Conservation (phyloP, 2,113 vertebrate species). For the Nesogale talazaci region DNA sequence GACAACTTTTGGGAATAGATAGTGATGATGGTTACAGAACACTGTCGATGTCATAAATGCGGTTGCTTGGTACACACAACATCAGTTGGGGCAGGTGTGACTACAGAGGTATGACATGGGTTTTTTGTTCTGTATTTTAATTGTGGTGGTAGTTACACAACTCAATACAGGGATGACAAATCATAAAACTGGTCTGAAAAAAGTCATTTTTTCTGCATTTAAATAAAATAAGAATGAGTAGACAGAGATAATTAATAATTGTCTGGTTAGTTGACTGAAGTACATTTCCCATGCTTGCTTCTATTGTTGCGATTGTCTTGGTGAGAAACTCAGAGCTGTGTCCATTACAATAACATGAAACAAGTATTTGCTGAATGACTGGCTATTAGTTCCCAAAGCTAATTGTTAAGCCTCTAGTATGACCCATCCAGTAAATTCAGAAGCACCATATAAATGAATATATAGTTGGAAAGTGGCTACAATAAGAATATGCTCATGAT, state of each 20-base stretch:
- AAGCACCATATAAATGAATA: slow-evolving; percentile 6
- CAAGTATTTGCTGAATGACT: neutral
- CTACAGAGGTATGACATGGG: neutral
- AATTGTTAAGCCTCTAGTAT: neutral
- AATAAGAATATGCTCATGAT: neutral
- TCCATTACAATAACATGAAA: neutral
- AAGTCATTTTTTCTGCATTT: neutral
- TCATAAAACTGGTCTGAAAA: neutral
- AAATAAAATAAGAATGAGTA: neutral
- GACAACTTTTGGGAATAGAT: neutral
- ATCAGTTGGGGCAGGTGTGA: neutral
- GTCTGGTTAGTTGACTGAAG: neutral
- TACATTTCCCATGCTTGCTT: neutral
- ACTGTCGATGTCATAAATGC: neutral
- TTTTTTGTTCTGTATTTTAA: neutral
- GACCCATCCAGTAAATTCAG: neutral
- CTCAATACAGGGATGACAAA: neutral
- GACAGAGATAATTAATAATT: neutral
- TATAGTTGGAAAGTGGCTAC: neutral
- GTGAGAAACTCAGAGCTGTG: neutral
- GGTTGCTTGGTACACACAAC: neutral
- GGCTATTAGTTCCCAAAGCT: slow-evolving; percentile 24
- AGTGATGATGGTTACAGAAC: neutral
- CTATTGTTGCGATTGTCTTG: neutral
- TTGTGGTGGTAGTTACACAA: neutral